Evolutionary conservation across 2,888 invertebrate species (phyloP).

Genomic region (Rhagonycha fulva): DNA sequence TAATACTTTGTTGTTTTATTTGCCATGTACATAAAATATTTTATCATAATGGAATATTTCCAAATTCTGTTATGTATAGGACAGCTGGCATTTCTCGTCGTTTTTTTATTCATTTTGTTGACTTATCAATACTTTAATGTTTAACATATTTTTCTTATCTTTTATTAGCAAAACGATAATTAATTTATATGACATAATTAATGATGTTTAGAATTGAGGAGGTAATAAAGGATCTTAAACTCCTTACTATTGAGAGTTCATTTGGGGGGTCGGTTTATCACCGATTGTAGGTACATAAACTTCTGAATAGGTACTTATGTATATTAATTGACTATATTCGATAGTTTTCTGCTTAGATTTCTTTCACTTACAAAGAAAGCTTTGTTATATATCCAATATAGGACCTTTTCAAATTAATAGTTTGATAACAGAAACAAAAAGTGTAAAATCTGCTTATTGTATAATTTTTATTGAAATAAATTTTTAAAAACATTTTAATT

Average conservation of each 20-base stretch:
- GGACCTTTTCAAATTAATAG: too few species aligned
- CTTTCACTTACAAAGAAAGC: not conserved
- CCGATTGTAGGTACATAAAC: not conserved
- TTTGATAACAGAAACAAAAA: too few species aligned
- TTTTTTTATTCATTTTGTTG: not conserved
- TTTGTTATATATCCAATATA: too few species aligned
- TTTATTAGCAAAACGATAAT: not conserved
- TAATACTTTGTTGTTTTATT: slow-evolving; percentile 3
- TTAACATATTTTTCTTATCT: not conserved
- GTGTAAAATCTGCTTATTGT: too few species aligned
- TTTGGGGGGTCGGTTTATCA: not conserved
- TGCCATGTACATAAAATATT: not conserved
- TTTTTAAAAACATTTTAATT: too few species aligned
- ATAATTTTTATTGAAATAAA: too few species aligned
- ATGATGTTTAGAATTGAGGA: not conserved
- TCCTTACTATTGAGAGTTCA: not conserved
- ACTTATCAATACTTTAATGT: not conserved
- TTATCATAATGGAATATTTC: not conserved
- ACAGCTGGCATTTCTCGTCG: not conserved
- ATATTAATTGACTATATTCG: not conserved
- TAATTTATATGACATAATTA: not conserved
- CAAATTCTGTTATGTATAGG: not conserved
- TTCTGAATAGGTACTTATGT: not conserved
- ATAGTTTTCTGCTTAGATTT: not conserved
- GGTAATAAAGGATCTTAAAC: not conserved